Base-by-base conservation (phyloP, 2,888 invertebrate genomes). In the Megastigmus dorsalis region DNA sequence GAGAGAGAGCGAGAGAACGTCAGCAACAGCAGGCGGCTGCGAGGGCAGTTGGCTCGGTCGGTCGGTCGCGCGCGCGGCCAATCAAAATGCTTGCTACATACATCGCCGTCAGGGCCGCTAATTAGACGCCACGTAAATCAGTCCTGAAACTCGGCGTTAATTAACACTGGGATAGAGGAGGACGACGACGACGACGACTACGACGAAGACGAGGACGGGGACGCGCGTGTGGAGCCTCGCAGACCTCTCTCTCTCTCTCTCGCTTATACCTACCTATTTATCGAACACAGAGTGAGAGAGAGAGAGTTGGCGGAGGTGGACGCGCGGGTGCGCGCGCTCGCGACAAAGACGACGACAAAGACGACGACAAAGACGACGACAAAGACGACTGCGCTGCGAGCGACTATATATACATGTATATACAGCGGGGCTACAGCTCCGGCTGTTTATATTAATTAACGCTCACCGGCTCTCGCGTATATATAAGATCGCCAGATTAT, bases 81-180 rank as follows among this genome's bases (percentile, higher is more conserved):
- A 87, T 87, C 87, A 87, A 86, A 87, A 87, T 87, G 85, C 86
- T 85, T 85, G 85, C 83, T 84, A 83, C 85, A 86, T 86, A 83
- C 85, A 86, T 85, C 85, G 85, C 83, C 85, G 85, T 85, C 86
- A 86, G 85, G 83, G 82, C 80, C 83, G 85, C 86, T 87, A 87
- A 87, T 87, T 87, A 87, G 87, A 87, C 86, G 87, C 86, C 86
- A 86, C 86, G 87, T 87, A 86, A 86, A 86, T 87, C 87, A 87
- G 87, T 85, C 85, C 84, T 86, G 86, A 86, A 86, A 86, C 85
- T 86, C 85, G 85, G 84, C 86, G 87, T 86, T 87, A 87, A 87
- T 87, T 86, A 87, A 86, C 87, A 85, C 86, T 76, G 85, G 84
- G 85, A 83, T 84, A n/a, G n/a, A n/a, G n/a, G n/a, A n/a, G n/a